phyloP scores from a whole-genome alignment of 2,888 invertebrate genomes.

The Orthonevra nobilis region DNA sequence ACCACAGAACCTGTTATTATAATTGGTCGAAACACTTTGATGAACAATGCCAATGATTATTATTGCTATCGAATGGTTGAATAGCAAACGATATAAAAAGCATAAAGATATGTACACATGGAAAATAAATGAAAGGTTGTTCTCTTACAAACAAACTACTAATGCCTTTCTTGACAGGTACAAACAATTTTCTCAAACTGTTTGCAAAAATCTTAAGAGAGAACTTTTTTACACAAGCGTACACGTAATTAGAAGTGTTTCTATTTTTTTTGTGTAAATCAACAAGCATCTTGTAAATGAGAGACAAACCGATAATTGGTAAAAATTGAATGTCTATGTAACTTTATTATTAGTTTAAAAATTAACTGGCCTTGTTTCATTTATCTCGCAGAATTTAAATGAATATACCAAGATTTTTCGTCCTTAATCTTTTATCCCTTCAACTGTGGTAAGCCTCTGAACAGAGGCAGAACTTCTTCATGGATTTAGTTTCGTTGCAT shows the following conservation, averaged over 20 bases:
- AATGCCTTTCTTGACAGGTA: constrained; percentile 32
- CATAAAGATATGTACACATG: not conserved
- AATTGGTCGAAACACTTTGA: constrained; percentile 59
- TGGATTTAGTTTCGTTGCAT: too few species aligned
- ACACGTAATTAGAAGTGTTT: constrained; percentile 37
- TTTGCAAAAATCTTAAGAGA: constrained; percentile 6
- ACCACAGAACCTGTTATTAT: constrained; percentile 56
- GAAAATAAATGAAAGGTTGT: too few species aligned
- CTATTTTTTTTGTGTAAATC: constrained; percentile 24
- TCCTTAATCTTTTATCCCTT: too few species aligned
- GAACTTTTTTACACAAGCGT: constrained; percentile 20
- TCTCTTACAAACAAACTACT: not conserved
- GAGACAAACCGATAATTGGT: too few species aligned
- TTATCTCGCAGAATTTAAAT: not conserved
- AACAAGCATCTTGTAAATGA: not conserved
- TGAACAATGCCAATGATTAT: constrained; percentile 57
- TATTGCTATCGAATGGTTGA: constrained; percentile 61
- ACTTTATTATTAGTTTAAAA: too few species aligned
- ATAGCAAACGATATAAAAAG: constrained; percentile 17
- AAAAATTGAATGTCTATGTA: too few species aligned
- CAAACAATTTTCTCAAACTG: constrained; percentile 15
- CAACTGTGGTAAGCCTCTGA: too few species aligned
- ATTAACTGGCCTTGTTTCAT: not conserved
- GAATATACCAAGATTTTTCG: too few species aligned
- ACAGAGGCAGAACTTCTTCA: too few species aligned